Evolutionary conservation across 2,888 invertebrate species (phyloP), one percentile per base, ranked within the genome.

Genomic region (Polydrusus tereticollis): DNA sequence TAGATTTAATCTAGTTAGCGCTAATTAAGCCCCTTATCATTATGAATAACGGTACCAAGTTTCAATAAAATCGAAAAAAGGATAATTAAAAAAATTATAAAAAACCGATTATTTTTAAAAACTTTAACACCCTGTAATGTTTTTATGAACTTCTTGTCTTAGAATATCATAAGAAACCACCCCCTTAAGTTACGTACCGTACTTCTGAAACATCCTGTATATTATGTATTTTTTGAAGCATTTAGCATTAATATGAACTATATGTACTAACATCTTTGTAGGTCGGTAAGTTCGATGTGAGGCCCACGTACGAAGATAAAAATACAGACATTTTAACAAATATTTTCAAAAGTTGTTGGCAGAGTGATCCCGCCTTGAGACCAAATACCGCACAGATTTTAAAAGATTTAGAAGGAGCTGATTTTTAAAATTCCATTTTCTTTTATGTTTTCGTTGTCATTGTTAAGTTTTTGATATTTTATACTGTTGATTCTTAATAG

Each of bases 241-340:
- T 33, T 6, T 4, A 33, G 10, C 33, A 33, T 10, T 33, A 33
- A 33, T 33, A 33, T 5, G 33, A 10, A 33, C 8, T 10, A 33
- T 33, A 33, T 33, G 10, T 33, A 10, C 1, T 36, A 36, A 36
- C 55, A 47, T 47, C n/a, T 26, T 78, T 77, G 43, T 73, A 81
- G 80, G 80, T 81, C 23, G 81, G 78, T 4, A 81, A 81, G 72
- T 74, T 74, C 50, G 70, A 78, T 66, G 64, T 78, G 10, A 74
- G 80, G 8, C 81, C 81, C 6, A 69, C 73, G 47, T 69, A 69
- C 45, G 29, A 67, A 26, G 23, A 36, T 18, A 16, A 52, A 14
- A 60, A 65, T 41, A 55, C 50, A 29, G 73, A 77, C 59, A 29
- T 59, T 16, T 75, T 77, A 33, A 70, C 74, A 6, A 65, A 72